phyloP scores from a whole-genome alignment of 2,113 vertebrate genomes.

The Halcyon malimbica region DNA sequence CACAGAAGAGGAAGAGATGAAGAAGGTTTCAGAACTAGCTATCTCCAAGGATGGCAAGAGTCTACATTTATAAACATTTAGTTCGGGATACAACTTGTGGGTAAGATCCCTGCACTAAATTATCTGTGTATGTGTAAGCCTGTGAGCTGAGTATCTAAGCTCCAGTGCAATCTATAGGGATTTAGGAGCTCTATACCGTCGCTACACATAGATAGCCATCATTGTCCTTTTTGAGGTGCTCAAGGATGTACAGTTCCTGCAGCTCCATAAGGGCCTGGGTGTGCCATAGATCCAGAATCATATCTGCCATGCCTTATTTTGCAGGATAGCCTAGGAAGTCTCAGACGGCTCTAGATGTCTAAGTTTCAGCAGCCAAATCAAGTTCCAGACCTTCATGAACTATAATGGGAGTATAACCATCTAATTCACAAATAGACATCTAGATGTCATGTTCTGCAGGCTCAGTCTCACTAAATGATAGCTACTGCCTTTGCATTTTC shows the following conservation, averaged over 20 bases:
- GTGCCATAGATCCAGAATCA: not conserved
- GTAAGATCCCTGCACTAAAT: not conserved
- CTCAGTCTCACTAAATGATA: not conserved
- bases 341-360: not conserved
- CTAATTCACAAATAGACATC: not conserved
- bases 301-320: not conserved
- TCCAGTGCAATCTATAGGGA: not conserved
- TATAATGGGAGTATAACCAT: not conserved
- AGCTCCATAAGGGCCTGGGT: not conserved
- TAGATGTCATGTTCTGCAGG: not conserved
- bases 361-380: not conserved
- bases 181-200: not conserved
- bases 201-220: not conserved
- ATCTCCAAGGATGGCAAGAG: not conserved
- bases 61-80: not conserved
- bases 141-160: not conserved
- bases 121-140: not conserved
- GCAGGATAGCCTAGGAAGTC: not conserved
- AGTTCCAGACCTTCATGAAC: not conserved
- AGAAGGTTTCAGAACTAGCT: not conserved
- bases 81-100: not conserved
- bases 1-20: not conserved
- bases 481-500: not conserved
- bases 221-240: not conserved
- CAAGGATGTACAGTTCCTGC: not conserved